These are phyloP conservation scores for Elysia crispata DNA, from an alignment of 2,888 invertebrate species.

Conservation along the genomic window DNA sequence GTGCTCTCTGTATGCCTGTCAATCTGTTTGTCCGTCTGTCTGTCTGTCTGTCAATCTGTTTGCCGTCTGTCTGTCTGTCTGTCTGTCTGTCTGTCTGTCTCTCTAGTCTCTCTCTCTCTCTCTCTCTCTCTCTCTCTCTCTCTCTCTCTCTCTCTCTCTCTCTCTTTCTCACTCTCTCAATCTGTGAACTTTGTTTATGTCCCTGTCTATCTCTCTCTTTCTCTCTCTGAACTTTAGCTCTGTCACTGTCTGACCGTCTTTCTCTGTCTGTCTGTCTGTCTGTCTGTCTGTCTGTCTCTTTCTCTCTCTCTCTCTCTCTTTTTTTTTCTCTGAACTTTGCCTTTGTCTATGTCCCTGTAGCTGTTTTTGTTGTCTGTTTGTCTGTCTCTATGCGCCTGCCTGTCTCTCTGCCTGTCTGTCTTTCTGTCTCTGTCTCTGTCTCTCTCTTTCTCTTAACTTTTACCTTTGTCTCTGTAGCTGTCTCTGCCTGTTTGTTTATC, in stretches of 20 bases:
- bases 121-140: not conserved
- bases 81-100: slow-evolving; percentile 33
- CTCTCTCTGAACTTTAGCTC: not conserved
- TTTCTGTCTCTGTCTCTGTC: too few relatives aligned
- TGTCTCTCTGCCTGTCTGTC: too few relatives aligned
- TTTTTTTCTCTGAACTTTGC: not conserved
- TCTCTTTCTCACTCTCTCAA: slow-evolving; percentile 11
- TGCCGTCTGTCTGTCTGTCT: slow-evolving; percentile 7
- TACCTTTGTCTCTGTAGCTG: too few relatives aligned
- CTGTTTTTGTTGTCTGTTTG: too few relatives aligned
- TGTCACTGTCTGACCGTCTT: not conserved
- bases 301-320: not conserved
- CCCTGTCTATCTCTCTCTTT: slow-evolving; percentile 17
- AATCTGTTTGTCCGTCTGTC: not conserved
- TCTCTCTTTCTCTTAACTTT: too few relatives aligned
- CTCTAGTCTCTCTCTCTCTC: too few relatives aligned
- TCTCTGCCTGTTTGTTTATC: too few relatives aligned
- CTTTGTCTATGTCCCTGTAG: too few relatives aligned
- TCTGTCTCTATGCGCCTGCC: too few relatives aligned
- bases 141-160: not conserved
- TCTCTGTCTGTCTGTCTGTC: slow-evolving; percentile 6
- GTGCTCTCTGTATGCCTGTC: too few relatives aligned
- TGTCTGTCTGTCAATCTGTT: not conserved
- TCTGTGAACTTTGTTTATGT: not conserved
- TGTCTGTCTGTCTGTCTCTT: slow-evolving; percentile 1